Conservation (phyloP, 2,888 invertebrate species). For the Eilema depressum region DNA sequence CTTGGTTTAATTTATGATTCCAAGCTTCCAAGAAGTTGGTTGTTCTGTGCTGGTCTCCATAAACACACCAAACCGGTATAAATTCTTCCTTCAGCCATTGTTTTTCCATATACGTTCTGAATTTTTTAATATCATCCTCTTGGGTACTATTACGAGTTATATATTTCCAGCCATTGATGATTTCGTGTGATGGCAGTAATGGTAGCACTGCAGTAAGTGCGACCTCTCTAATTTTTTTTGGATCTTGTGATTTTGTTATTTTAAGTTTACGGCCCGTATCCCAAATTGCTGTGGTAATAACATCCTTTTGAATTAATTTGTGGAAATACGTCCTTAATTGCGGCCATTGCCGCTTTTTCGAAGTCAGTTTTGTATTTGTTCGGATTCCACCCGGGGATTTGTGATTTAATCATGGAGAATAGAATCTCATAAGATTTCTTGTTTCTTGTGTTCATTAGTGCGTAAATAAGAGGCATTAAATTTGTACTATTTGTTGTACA, state of each 20-base stretch:
- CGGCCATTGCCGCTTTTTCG: background rate
- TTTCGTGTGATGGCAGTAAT: conserved; percentile 20
- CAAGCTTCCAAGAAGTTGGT: background rate
- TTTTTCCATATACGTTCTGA: background rate
- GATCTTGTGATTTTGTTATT: conserved; percentile 16
- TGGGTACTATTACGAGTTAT: background rate
- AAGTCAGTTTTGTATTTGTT: background rate
- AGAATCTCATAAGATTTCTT: background rate
- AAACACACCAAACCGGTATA: background rate
- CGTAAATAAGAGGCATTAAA: background rate
- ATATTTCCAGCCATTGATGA: conserved; percentile 1
- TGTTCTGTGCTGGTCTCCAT: background rate
- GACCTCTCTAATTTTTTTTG: conserved; percentile 20
- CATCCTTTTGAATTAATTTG: background rate
- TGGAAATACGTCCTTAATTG: background rate
- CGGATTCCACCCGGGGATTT: background rate
- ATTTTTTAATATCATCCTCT: background rate
- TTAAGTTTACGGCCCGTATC: conserved; percentile 2
- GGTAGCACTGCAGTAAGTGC: conserved; percentile 26
- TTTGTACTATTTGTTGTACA: background rate
- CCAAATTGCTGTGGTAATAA: background rate
- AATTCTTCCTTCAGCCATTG: background rate
- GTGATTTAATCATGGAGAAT: background rate
- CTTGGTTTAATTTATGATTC: background rate
- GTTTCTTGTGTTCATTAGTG: background rate